These are phyloP conservation scores for Aporrectodea caliginosa DNA, from an alignment of 1,140 invertebrate species.

Conservation along the genomic window DNA sequence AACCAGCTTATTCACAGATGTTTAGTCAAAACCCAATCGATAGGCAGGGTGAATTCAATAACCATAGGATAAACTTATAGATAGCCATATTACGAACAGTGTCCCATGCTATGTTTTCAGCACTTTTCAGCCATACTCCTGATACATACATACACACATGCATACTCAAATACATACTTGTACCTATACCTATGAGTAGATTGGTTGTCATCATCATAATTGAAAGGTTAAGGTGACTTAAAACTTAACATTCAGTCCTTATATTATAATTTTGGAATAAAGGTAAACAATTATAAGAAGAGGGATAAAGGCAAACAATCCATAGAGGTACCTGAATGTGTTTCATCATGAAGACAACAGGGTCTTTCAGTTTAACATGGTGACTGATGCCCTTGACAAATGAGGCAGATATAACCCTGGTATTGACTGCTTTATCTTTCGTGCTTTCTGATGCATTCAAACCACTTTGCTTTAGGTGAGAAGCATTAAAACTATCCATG, in stretches of 20 bases:
- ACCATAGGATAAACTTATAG: no score
- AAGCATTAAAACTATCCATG: background rate
- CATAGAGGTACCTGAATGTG: background rate
- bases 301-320: background rate
- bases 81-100: no score
- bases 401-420: background rate
- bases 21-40: no score
- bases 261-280: background rate
- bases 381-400: background rate
- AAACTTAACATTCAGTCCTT: background rate
- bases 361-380: background rate
- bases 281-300: background rate
- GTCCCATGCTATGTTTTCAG: no score
- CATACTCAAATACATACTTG: background rate
- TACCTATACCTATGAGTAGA: background rate
- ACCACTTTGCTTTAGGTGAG: background rate
- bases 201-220: background rate
- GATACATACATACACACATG: background rate
- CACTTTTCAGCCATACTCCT: no score
- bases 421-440: background rate
- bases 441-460: background rate
- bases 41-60: no score
- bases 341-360: conserved; percentile 13
- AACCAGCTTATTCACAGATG: no score
- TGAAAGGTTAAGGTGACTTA: background rate